A percentile compares a stretch with the other conserved stretches of the same genome.
Evolutionary conservation across 2,113 vertebrate genomes (phyloP).

Genomic region (Scytalopus superciliaris): DNA sequence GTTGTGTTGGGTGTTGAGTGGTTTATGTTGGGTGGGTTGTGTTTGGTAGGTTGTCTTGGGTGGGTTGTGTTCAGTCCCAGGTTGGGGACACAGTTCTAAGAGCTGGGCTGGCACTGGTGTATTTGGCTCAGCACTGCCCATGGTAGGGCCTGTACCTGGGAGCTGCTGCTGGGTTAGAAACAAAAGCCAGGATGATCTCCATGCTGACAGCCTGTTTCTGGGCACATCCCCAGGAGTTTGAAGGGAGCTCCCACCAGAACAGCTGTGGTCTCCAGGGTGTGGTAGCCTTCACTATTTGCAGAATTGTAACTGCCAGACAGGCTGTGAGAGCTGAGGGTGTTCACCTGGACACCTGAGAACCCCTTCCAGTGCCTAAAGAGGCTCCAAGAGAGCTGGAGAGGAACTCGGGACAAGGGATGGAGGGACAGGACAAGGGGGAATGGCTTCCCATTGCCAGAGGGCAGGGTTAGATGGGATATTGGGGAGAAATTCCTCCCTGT

Average conservation of each 20-base stretch:
- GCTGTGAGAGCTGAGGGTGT: not conserved
- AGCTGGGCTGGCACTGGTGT: not conserved
- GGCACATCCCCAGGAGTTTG: not conserved
- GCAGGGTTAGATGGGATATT: accelerated
- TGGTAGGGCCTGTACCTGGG: not conserved
- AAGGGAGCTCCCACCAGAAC: not conserved
- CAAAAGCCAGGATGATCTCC: not conserved
- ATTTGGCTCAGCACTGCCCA: not conserved
- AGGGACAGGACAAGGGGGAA: not conserved
- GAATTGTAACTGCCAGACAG: not conserved
- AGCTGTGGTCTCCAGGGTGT: not conserved
- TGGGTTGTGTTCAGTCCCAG: not conserved
- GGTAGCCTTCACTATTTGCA: not conserved
- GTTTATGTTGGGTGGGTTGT: not conserved
- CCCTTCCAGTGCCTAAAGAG: not conserved
- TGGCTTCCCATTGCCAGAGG: not conserved
- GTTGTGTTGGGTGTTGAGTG: not conserved
- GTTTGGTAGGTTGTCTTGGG: not conserved
- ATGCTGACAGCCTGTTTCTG: not conserved
- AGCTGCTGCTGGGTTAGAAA: not conserved
- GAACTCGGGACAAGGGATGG: not conserved
- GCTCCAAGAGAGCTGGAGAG: not conserved
- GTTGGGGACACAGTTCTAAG: not conserved
- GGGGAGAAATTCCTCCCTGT: not conserved
- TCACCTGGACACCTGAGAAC: not conserved